These are phyloP conservation scores for Euplexia lucipara DNA, from an alignment of 2,888 invertebrate genomes.

Conservation along the genomic window DNA sequence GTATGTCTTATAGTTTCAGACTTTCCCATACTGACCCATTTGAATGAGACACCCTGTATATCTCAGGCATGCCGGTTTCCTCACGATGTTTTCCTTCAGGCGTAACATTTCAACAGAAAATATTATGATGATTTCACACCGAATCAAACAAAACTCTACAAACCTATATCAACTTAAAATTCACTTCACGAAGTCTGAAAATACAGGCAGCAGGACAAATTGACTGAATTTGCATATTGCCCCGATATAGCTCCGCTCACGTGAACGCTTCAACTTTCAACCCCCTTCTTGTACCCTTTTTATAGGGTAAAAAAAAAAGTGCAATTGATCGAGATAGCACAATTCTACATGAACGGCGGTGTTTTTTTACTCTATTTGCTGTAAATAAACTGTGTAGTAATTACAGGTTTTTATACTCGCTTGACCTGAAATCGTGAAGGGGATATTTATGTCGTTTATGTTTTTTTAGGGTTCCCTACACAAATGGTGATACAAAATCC, in stretches of 20 bases:
- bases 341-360: not conserved
- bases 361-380: conserved; percentile 3
- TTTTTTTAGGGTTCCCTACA: too few relatives aligned
- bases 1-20: too few relatives aligned
- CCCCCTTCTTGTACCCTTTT: not conserved
- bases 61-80: too few relatives aligned
- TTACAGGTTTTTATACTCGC: not conserved
- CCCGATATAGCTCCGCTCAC: conserved; percentile 20
- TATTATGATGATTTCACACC: too few relatives aligned
- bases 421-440: conserved; percentile 11
- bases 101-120: too few relatives aligned
- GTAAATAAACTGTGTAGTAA: not conserved
- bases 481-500: too few relatives aligned
- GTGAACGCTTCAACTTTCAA: conserved; percentile 17
- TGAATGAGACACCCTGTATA: too few relatives aligned
- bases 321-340: conserved; percentile 22
- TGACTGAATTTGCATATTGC: conserved; percentile 44
- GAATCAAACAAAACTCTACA: conserved; percentile 21
- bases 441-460: not conserved
- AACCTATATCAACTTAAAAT: not conserved
- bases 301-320: conserved; percentile 23
- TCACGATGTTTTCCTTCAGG: too few relatives aligned
- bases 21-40: too few relatives aligned
- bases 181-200: conserved; percentile 29
- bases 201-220: conserved; percentile 42